Percentiles rank a stretch among this genome's conserved stretches.
Conservation (phyloP, 2,888 invertebrate species). For the Cryptocephalus moraei region DNA sequence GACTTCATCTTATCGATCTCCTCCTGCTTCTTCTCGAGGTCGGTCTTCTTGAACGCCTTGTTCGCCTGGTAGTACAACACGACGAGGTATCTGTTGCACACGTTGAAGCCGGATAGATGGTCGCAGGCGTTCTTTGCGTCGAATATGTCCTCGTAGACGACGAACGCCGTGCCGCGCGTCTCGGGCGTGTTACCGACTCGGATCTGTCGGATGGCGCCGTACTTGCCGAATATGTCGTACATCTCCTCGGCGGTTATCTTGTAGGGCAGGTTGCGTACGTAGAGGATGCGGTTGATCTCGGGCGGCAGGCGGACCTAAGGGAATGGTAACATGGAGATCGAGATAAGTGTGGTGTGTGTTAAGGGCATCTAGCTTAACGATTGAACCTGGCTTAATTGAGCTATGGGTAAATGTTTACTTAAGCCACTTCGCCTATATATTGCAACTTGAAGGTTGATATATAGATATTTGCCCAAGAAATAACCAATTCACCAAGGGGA, state of each 20-base stretch:
- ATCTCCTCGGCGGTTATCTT: constrained; percentile 99
- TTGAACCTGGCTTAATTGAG: too few species aligned
- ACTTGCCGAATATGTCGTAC: constrained; percentile 99
- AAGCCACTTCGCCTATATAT: too few species aligned
- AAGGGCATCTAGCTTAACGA: too few species aligned
- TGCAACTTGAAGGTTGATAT: background rate
- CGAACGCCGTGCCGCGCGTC: constrained; percentile 97
- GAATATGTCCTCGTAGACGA: constrained; percentile 99
- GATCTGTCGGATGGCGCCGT: constrained; percentile 97
- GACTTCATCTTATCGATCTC: constrained; percentile 92
- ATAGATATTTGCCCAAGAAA: too few species aligned
- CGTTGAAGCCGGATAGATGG: constrained; percentile 97
- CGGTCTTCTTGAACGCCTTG: constrained; percentile 91
- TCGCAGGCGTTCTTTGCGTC: constrained; percentile 99
- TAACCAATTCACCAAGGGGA: too few species aligned
- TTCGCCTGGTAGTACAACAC: constrained; percentile 96
- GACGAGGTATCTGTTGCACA: constrained; percentile 97
- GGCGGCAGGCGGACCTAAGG: constrained; percentile 94
- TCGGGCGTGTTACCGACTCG: constrained; percentile 96
- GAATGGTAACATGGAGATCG: too few species aligned
- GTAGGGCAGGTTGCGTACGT: constrained; percentile 94
- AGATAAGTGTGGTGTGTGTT: background rate
- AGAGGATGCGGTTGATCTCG: constrained; percentile 95
- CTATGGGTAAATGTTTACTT: too few species aligned
- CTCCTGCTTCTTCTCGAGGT: constrained; percentile 91